Percentiles rank a stretch among this genome's conserved stretches.
Evolutionary conservation across 1,140 invertebrate species (phyloP).

Genomic region (Metopolophium dirhodum): DNA sequence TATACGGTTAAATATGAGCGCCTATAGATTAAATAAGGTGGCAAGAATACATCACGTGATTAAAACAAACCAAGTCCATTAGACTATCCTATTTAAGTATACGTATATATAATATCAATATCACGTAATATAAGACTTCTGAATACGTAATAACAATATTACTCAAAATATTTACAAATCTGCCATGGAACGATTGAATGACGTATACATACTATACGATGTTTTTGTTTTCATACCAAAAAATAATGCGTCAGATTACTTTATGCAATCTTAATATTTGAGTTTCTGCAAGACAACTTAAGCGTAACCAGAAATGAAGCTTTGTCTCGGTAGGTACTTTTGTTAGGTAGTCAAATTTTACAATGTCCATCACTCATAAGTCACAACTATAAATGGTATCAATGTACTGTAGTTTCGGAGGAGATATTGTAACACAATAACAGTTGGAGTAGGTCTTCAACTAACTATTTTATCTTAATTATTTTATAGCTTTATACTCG

Average conservation of each 20-base stretch:
- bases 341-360: background rate
- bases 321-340: background rate
- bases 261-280: background rate
- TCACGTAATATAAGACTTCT: background rate
- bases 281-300: background rate
- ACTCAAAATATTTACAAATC: background rate
- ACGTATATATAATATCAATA: background rate
- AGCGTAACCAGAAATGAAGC: background rate
- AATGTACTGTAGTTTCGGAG: background rate
- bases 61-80: background rate
- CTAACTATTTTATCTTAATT: background rate
- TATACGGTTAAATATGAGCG: background rate
- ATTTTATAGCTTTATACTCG: background rate
- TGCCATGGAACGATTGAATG: background rate
- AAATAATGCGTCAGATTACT: background rate
- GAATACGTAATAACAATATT: background rate
- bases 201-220: background rate
- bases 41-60: background rate
- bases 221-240: background rate
- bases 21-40: background rate
- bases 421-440: background rate
- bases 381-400: background rate
- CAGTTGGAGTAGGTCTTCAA: constrained; percentile 20
- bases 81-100: background rate
- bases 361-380: background rate